Percentiles rank a stretch among this genome's conserved stretches.
These are phyloP conservation scores for Papio anubis DNA, from an alignment of 2,113 vertebrate genomes.

Conservation along the genomic window DNA sequence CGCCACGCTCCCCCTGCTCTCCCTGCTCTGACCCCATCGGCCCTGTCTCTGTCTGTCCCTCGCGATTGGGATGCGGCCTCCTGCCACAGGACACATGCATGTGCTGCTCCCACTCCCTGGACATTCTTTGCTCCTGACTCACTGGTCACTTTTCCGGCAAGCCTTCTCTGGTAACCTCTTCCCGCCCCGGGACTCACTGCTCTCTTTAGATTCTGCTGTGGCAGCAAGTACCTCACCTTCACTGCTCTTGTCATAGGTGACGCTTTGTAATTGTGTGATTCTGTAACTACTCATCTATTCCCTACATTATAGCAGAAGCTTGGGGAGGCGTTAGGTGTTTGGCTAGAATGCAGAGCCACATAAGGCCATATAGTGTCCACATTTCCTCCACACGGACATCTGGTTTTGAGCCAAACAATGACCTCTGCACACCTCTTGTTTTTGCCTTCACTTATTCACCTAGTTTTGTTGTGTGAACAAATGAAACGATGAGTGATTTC, in stretches of 20 bases:
- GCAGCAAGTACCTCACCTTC: neutral
- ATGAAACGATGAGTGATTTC: neutral
- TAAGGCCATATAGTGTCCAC: too few relatives aligned
- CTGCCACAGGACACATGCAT: neutral
- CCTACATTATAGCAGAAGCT: neutral
- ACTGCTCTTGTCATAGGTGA: neutral
- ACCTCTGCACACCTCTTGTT: too few relatives aligned
- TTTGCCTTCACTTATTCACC: too few relatives aligned
- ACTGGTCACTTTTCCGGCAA: neutral
- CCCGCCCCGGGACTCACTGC: neutral
- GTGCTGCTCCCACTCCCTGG: neutral
- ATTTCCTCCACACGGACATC: neutral
- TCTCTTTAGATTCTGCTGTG: neutral
- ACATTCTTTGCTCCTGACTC: neutral
- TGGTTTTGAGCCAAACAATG: too few relatives aligned
- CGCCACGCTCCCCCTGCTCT: too few relatives aligned
- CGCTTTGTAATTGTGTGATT: neutral
- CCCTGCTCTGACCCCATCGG: too few relatives aligned
- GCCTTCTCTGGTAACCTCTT: neutral
- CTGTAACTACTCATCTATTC: neutral
- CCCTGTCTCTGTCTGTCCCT: neutral
- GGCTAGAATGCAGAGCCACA: neutral
- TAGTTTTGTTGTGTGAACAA: neutral
- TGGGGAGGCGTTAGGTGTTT: neutral
- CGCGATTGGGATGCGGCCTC: fast-evolving